These are phyloP conservation scores for Pristis pectinata DNA, from an alignment of 2,797 vertebrate species.

Conservation along the genomic window DNA sequence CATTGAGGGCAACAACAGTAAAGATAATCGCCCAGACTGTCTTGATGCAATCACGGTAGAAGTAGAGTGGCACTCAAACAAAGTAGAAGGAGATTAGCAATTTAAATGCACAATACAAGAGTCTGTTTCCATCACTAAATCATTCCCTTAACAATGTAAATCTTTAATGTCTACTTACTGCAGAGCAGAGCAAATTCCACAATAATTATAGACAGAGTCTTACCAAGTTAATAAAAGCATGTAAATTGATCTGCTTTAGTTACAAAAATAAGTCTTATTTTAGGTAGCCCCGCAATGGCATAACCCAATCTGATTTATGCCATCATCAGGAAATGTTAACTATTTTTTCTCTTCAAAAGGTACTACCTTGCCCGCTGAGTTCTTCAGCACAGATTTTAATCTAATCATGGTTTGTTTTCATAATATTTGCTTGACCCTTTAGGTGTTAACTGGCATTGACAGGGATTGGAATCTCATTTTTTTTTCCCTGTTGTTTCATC, in stretches of 20 bases:
- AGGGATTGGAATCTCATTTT: neutral
- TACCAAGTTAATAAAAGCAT: neutral
- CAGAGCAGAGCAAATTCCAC: neutral
- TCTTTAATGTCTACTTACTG: neutral
- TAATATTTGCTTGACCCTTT: too few relatives aligned
- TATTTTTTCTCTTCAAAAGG: too few relatives aligned
- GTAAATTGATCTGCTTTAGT: neutral
- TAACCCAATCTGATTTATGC: neutral
- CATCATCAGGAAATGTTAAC: neutral
- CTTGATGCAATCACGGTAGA: neutral
- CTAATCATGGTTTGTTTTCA: too few relatives aligned
- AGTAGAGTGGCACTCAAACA: neutral
- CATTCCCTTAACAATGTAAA: neutral
- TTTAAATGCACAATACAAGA: neutral
- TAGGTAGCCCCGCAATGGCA: neutral
- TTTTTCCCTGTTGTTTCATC: too few relatives aligned
- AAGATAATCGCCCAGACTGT: neutral
- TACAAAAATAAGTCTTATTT: neutral
- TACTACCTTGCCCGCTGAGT: too few relatives aligned
- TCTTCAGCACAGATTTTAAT: too few relatives aligned
- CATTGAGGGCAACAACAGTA: neutral
- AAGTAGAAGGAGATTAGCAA: neutral
- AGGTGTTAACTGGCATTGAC: neutral
- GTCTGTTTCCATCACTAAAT: neutral
- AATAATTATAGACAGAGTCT: neutral